Conservation (phyloP, 2,888 invertebrate genomes). For the Chesias legatella region DNA sequence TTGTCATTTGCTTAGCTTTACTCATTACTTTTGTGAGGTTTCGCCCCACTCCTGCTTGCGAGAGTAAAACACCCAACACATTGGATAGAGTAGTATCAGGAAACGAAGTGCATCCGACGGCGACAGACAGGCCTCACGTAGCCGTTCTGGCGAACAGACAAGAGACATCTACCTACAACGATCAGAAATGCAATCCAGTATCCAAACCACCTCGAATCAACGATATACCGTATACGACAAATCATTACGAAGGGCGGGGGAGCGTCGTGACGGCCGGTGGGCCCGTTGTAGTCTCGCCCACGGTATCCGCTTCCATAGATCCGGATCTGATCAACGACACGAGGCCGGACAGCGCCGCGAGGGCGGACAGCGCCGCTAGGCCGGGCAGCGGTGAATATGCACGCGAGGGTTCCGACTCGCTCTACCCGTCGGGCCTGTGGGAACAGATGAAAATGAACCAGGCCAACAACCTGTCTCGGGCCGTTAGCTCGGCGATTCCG, state of each 20-base stretch:
- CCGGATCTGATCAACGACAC: constrained; percentile 93
- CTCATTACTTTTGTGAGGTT: constrained; percentile 87
- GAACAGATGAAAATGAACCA: constrained; percentile 80
- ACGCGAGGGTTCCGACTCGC: constrained; percentile 85
- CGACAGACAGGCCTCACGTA: constrained; percentile 77
- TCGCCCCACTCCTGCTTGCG: constrained; percentile 86
- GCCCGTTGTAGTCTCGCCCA: constrained; percentile 86
- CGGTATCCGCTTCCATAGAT: constrained; percentile 87
- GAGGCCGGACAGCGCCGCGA: constrained; percentile 79
- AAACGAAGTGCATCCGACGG: constrained; percentile 70
- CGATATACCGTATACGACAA: constrained; percentile 85
- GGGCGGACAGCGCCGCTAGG: constrained; percentile 82
- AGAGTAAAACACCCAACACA: constrained; percentile 88
- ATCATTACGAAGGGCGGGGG: constrained; percentile 85
- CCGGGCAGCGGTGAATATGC: constrained; percentile 90
- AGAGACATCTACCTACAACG: constrained; percentile 59
- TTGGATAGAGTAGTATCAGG: constrained; percentile 86
- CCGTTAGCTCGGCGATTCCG: constrained; percentile 78
- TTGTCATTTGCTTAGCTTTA: constrained; percentile 85
- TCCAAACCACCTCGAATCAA: constrained; percentile 86
- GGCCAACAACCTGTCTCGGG: constrained; percentile 78
- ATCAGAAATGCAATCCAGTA: constrained; percentile 82
- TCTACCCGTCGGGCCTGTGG: constrained; percentile 91
- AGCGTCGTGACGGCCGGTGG: constrained; percentile 82
- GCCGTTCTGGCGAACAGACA: constrained; percentile 80